A percentile compares a stretch with the other conserved stretches of the same genome.
Conservation (phyloP, 30 jellyfish, hydroid and myxozoan genomes). For the Aurelia sp. region DNA sequence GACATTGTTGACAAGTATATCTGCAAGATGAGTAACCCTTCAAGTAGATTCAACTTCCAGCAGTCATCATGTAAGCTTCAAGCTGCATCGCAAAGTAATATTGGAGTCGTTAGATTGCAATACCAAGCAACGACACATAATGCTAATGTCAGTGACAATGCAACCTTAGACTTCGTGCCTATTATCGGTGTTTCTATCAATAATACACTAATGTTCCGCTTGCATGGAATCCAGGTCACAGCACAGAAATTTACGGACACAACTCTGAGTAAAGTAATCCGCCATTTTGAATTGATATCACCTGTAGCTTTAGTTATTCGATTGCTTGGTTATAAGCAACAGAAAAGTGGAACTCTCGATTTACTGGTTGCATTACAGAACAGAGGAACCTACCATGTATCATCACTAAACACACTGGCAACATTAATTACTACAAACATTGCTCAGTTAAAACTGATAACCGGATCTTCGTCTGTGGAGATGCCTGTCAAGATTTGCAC, state of each 20-base stretch:
- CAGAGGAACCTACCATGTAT: conserved; percentile 6
- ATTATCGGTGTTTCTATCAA: conserved; percentile 41
- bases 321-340: conserved; percentile 54
- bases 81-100: conserved; percentile 62
- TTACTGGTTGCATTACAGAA: conserved; percentile 13
- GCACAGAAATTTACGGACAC: conserved; percentile 30
- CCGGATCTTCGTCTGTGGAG: conserved; percentile 29
- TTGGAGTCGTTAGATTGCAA: conserved; percentile 5
- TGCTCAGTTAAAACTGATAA: conserved; percentile 5
- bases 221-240: conserved; percentile 28
- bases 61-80: conserved; percentile 52
- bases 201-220: conserved; percentile 35
- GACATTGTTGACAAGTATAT: conserved; percentile 72
- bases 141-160: conserved; percentile 25
- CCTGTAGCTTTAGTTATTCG: conserved; percentile 23
- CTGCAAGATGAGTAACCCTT: conserved; percentile 36
- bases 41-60: conserved; percentile 54
- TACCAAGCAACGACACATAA: conserved; percentile 17
- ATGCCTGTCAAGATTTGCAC: conserved; percentile 31
- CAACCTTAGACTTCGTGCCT: conserved; percentile 11
- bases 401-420: background rate
- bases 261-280: conserved; percentile 1
- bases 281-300: conserved; percentile 19
- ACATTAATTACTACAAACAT: background rate
- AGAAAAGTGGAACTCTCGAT: conserved; percentile 9